phyloP scores from a whole-genome alignment of 1,140 invertebrate species.

The Conus ventricosus region DNA sequence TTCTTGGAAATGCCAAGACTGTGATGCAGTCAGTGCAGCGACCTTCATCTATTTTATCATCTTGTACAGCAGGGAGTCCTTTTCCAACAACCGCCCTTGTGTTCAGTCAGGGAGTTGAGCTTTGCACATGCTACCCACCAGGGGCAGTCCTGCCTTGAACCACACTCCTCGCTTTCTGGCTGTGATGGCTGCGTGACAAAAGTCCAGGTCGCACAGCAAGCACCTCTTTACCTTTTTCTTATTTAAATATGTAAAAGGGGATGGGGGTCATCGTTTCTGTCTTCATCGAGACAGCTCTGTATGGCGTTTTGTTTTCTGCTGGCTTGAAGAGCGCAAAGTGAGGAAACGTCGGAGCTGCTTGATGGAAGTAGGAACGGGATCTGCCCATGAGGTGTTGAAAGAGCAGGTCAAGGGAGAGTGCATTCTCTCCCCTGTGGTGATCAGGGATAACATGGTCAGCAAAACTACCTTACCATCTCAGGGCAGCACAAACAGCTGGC shows the following conservation, averaged over 20 bases:
- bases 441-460: not conserved
- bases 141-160: not conserved
- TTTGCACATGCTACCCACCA: not conserved
- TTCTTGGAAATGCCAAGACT: not conserved
- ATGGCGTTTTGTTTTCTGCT: too few species aligned
- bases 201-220: not conserved
- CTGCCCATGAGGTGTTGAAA: not conserved
- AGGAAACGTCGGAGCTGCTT: too few species aligned
- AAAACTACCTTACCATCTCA: not conserved
- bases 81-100: not conserved
- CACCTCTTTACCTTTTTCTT: not conserved
- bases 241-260: too few species aligned
- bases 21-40: not conserved
- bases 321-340: too few species aligned
- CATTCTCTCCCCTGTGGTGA: not conserved
- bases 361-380: too few species aligned
- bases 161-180: too few species aligned
- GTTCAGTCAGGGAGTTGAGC: not conserved
- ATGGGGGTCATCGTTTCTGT: not conserved
- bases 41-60: not conserved
- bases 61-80: not conserved
- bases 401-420: not conserved
- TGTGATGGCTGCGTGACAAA: not conserved
- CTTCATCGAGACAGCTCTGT: not conserved
- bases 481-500: conserved; percentile 5